These are phyloP conservation scores for Callopanchax toddi DNA, from an alignment of 2,113 vertebrate species.

Conservation along the genomic window DNA sequence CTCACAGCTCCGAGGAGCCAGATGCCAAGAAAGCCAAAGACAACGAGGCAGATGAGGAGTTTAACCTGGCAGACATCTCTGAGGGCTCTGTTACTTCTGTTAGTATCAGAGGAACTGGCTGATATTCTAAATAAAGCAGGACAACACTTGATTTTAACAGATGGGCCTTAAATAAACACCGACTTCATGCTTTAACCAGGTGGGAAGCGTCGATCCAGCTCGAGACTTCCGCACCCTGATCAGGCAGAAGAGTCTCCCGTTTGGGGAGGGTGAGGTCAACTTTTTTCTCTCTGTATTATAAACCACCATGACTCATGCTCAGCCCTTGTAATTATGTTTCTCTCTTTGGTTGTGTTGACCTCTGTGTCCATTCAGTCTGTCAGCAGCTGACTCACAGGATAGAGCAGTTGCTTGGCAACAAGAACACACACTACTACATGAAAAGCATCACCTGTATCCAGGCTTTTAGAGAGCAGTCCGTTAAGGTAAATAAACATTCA, in stretches of 20 bases:
- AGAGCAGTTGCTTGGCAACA: conserved; percentile 91
- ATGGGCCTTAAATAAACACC: conserved; percentile 2
- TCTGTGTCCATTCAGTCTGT: conserved; percentile 82
- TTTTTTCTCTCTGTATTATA: neutral
- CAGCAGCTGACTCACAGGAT: conserved; percentile 88
- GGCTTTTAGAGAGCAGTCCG: conserved; percentile 89
- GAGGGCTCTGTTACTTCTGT: conserved; percentile 87
- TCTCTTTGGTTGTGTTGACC: conserved; percentile 61
- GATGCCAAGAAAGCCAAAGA: conserved; percentile 79
- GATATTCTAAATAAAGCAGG: conserved; percentile 1
- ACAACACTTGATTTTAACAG: conserved; percentile 8
- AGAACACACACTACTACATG: conserved; percentile 86
- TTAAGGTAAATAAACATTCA: conserved; percentile 83
- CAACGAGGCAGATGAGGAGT: conserved; percentile 81
- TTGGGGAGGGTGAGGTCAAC: conserved; percentile 85
- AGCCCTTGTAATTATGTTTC: conserved; percentile 34
- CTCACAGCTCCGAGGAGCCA: conserved; percentile 74
- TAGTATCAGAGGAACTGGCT: conserved; percentile 58
- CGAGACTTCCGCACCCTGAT: conserved; percentile 87
- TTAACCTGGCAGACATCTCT: conserved; percentile 82
- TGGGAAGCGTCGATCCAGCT: conserved; percentile 90
- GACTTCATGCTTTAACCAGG: conserved; percentile 76
- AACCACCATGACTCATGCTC: conserved; percentile 24
- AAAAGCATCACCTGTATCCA: conserved; percentile 90
- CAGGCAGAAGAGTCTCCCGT: conserved; percentile 84